A percentile compares a stretch with the other conserved stretches of the same genome.
Evolutionary conservation across 2,888 invertebrate genomes (phyloP).

Genomic region (Hofmannophila pseudospretella): DNA sequence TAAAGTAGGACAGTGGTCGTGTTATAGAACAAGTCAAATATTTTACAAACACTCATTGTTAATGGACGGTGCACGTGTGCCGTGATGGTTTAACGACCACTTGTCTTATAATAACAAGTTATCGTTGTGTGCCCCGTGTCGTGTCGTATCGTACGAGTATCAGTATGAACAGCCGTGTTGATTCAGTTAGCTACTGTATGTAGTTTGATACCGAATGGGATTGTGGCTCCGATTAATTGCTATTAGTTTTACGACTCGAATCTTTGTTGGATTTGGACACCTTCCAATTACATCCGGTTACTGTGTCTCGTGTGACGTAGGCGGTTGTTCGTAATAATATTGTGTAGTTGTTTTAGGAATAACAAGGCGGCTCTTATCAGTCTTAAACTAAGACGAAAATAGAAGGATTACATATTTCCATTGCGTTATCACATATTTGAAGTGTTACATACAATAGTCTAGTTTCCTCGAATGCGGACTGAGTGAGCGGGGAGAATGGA

Average conservation of each 20-base stretch:
- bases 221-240: slow-evolving; percentile 6
- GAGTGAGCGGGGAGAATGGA: too few relatives aligned
- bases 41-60: slow-evolving; percentile 40
- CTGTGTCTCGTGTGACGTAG: too few relatives aligned
- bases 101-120: slow-evolving; percentile 13
- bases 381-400: too few relatives aligned
- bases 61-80: slow-evolving; percentile 9
- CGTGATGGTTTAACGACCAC: slow-evolving; percentile 8
- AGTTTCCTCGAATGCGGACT: too few relatives aligned
- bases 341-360: too few relatives aligned
- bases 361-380: too few relatives aligned
- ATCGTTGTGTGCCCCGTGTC: slow-evolving; percentile 2
- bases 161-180: slow-evolving; percentile 7
- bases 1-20: slow-evolving; percentile 15
- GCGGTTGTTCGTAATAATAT: too few relatives aligned
- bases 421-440: too few relatives aligned
- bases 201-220: neutral
- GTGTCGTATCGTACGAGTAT: too few relatives aligned
- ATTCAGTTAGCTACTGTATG: slow-evolving; percentile 7
- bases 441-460: too few relatives aligned
- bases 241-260: slow-evolving; percentile 10
- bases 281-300: neutral
- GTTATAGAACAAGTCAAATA: slow-evolving; percentile 36
- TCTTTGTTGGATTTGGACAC: slow-evolving; percentile 8
- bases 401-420: too few relatives aligned